These are phyloP conservation scores for Limnephilus lunatus DNA, from an alignment of 2,888 invertebrate species.

Conservation along the genomic window DNA sequence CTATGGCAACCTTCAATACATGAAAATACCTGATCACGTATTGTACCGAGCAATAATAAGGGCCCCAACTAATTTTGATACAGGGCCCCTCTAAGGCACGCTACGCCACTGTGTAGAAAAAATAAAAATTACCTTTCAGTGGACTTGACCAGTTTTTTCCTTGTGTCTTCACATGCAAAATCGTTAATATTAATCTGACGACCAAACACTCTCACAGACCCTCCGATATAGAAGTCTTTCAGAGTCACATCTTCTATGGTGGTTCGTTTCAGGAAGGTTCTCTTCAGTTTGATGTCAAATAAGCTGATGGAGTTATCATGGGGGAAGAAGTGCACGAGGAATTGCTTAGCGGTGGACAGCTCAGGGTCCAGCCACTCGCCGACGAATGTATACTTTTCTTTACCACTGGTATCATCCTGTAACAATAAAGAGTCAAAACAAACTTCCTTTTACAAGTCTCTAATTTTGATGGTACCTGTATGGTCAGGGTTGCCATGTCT, in stretches of 20 bases:
- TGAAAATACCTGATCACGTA: no score
- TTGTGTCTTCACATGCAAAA: conserved; percentile 84
- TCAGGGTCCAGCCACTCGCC: conserved; percentile 94
- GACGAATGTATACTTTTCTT: conserved; percentile 80
- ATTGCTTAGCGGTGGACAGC: conserved; percentile 84
- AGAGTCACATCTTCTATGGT: conserved; percentile 81
- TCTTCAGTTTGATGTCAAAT: conserved; percentile 81
- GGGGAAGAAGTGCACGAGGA: conserved; percentile 86
- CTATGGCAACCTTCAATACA: no score
- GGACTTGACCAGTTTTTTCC: conserved; percentile 79
- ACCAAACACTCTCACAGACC: conserved; percentile 84
- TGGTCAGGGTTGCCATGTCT: neutral
- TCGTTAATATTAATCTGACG: conserved; percentile 84
- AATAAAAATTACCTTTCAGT: conserved; percentile 78
- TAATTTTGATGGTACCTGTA: neutral
- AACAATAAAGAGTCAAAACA: conserved; percentile 60
- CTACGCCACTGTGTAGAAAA: no score
- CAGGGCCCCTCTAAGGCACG: no score
- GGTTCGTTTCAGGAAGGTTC: conserved; percentile 82
- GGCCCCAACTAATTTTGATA: no score
- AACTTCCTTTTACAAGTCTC: neutral
- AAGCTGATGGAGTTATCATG: conserved; percentile 89
- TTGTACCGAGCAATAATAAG: no score
- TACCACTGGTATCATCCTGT: conserved; percentile 70
- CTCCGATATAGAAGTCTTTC: conserved; percentile 85